Base-by-base conservation (phyloP, 2,888 invertebrate species). In the Formica aserva region DNA sequence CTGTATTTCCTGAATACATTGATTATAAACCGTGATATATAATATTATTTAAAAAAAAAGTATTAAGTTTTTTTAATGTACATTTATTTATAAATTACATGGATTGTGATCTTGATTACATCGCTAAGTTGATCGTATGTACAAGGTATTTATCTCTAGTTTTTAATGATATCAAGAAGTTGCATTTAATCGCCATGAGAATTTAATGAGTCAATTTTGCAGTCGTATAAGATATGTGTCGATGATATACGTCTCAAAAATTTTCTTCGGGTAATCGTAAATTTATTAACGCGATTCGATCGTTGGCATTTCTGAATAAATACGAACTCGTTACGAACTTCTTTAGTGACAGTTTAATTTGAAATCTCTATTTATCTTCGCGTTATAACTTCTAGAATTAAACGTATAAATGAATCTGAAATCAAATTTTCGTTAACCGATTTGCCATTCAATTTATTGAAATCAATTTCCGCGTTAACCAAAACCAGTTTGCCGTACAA, bases 171-270 rank as follows among this genome's bases (percentile, higher is more conserved):
- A 57, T 57, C 35, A 48, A 63, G 66, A 74, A 76, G 65, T 22
- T 66, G 66, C 63, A 66, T 80, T 87, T 87, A 89, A 84, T 82
- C 67, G 84, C 38, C 57, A 63, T 76, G 69, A 84, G 62, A 89
- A 84, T 87, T 87, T 89, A 85, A 89, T 66, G 66, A 89, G 67
- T 29, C 71, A 77, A 84, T 85, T 60, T 85, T 55, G 52, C 67
- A 41, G 9, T 26, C 32, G 32, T n/a, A 2, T 35, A 66, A 62
- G 9, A 38, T 41, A 32, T 26, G 22, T 18, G 38, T 67, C 41
- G 63, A 77, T 86, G 82, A 71, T 82, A 71, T 80, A 60, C 55
- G 41, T 9, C 5, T 18, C 9, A 45, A 38, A 13, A 66, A 85
- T 69, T 76, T 87, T 84, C 35, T 32, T 57, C 38, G 13, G 32